phyloP scores from a whole-genome alignment of 2,888 invertebrate genomes.

The Watsonalla cultraria region DNA sequence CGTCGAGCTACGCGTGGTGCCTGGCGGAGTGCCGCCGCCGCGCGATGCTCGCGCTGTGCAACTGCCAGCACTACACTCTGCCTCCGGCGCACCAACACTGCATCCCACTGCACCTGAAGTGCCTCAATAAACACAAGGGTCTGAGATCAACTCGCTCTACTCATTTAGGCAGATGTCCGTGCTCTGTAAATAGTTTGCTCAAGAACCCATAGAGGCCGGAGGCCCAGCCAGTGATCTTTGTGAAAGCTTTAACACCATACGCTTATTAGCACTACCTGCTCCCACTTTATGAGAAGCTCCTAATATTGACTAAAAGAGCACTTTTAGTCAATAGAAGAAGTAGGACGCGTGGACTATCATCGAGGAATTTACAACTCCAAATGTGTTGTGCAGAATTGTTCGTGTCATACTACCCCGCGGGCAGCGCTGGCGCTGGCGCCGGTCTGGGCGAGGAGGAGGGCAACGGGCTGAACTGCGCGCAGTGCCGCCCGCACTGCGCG shows the following conservation, averaged over 20 bases:
- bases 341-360: not conserved
- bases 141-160: not conserved
- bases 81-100: conserved; percentile 33
- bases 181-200: not conserved
- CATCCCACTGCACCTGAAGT: conserved; percentile 30
- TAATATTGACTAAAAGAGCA: not conserved
- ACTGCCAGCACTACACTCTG: conserved; percentile 70
- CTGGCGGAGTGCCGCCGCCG: conserved; percentile 72
- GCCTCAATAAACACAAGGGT: conserved; percentile 45
- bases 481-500: conserved; percentile 37
- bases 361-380: no score
- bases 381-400: conserved; percentile 40
- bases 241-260: no score
- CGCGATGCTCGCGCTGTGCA: conserved; percentile 66
- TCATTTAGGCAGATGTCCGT: not conserved
- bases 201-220: no score
- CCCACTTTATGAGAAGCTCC: not conserved
- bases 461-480: conserved; percentile 36
- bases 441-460: conserved; percentile 35
- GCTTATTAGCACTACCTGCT: not conserved
- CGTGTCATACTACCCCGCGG: conserved; percentile 29
- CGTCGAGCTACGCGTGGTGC: conserved; percentile 71
- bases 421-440: conserved; percentile 4
- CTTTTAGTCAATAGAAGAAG: not conserved
- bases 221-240: no score